Base-by-base conservation (phyloP, 1,140 invertebrate species). In the Leptopilina clavipes region DNA sequence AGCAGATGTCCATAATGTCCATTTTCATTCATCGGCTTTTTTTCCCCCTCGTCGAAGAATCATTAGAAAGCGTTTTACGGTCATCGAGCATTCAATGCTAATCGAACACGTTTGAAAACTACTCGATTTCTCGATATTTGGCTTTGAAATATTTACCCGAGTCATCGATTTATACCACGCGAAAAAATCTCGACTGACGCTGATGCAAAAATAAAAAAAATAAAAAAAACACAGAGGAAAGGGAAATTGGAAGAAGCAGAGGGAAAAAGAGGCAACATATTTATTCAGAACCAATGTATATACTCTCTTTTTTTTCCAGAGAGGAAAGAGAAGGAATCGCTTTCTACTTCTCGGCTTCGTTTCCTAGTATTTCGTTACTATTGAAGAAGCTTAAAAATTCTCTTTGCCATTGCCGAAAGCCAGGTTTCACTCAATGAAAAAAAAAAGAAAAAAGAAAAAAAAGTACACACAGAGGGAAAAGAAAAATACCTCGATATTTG, bases 201-300 rank as follows among this genome's bases (percentile, higher is more conserved):
- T 65, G 56, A 48, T 22, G 37, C 43, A 73, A 52, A 56, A 75
- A 31, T n/a, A 56, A 18, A n/a, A 40, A 19, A 31, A 31, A 70
- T 37, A n/a, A 70, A 40, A 40, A 7, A 40, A 40, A 40, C 5
- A 31, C 1, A 40, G 3, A 40, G 37, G 8, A 9, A 9, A 40
- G 74, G 59, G 25, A 75, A 75, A 70, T 37, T 65, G 31, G 74
- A 65, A 44, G 70, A 44, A 44, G 40, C 40, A 37, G 9, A 8
- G 70, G 18, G 7, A 73, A 54, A 37, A 73, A 73, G 72, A 70
- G 19, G 59, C 22, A 65, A 65, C 59, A 65, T 65, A 65, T 65
- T 65, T 65, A 65, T 65, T 65, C 59, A 37, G 59, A 65, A 37
- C 59, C 22, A 31, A 7, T 59, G 18, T 25, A 12, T 18, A 14